Base-by-base conservation (phyloP, 2,113 vertebrate species). In the Plecotus auritus region DNA sequence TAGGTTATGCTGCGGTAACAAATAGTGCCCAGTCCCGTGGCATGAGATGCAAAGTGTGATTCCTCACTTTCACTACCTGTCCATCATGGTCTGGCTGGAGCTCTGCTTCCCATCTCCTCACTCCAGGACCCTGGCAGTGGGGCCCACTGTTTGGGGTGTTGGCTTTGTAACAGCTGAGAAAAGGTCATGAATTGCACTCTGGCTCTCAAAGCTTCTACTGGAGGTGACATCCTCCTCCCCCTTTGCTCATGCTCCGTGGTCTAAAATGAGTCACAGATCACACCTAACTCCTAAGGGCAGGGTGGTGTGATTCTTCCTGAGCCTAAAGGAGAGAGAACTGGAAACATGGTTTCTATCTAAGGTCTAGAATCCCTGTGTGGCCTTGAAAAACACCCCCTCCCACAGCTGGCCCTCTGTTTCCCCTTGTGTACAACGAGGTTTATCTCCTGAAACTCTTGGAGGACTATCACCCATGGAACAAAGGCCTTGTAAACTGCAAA, bases 221-320 rank as follows among this genome's bases (percentile, higher is more conserved):
- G 7, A 40, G 9, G 35, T 8, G 22, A 40, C 0, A 5, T 0
- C 9, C 20, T 0, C 9, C 20, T 47, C 37, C 4, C 14, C 30
- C 77, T 91, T 45, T 23, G n/a, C 42, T 85, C 20, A 47, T 3
- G 17, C 0, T 23, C 5, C 2, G 0, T 35, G 9, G 26, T 35
- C 49, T 30, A 45, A 11, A 47, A 18, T 6, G 69, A 73, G 20
- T 54, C 23, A 30, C 4, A 40, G 51, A 4, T 42, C n/a, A 14
- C 45, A 59, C 0, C n/a, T 30, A 8, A 66, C 42, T 67, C 37
- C 2, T 1, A 56, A 47, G 74, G 28, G 1, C 26, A 23, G 13
- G 18, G 26, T 7, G 12, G 1, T 30, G 11, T 37, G 47, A 69
- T 49, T 8, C 51, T n/a, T 7, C 28, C 5, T 32, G 30, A 0